phyloP scores from a whole-genome alignment of 2,797 vertebrate genomes.

The Galaxias olidus region DNA sequence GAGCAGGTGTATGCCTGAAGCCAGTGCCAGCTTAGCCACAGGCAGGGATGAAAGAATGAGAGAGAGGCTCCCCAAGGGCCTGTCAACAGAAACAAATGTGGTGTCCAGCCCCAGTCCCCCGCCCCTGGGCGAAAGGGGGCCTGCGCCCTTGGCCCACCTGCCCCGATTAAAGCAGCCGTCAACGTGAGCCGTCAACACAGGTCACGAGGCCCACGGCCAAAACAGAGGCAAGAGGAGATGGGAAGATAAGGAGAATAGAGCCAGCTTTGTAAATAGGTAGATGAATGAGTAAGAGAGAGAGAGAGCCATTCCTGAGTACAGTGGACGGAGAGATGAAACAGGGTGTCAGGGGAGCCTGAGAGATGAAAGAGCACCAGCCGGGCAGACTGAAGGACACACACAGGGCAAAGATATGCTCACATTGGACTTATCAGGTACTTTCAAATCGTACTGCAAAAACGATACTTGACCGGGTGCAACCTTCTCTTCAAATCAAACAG shows the following conservation, averaged over 20 bases:
- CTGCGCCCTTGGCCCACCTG: slow-evolving; percentile 68
- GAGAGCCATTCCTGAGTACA: slow-evolving; percentile 56
- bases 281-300: slow-evolving; percentile 61
- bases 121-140: slow-evolving; percentile 34
- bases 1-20: slow-evolving; percentile 66
- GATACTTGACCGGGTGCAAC: too few species aligned
- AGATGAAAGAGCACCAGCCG: slow-evolving; percentile 49
- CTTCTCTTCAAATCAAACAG: not conserved
- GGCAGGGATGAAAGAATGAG: slow-evolving; percentile 59
- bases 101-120: slow-evolving; percentile 41
- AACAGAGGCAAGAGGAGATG: slow-evolving; percentile 52
- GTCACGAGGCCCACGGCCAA: slow-evolving; percentile 47
- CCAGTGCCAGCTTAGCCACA: slow-evolving; percentile 55
- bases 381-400: slow-evolving; percentile 21
- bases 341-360: slow-evolving; percentile 46
- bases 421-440: too few species aligned
- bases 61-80: slow-evolving; percentile 56
- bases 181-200: slow-evolving; percentile 56
- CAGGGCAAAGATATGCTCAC: slow-evolving; percentile 6
- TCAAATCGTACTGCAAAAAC: too few species aligned
- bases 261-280: slow-evolving; percentile 26
- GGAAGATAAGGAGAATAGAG: slow-evolving; percentile 47
- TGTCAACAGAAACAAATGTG: slow-evolving; percentile 77
- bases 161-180: slow-evolving; percentile 67
- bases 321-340: slow-evolving; percentile 52